Evolutionary conservation across 2,113 vertebrate genomes (phyloP).

Genomic region (Phodopus roborovskii): DNA sequence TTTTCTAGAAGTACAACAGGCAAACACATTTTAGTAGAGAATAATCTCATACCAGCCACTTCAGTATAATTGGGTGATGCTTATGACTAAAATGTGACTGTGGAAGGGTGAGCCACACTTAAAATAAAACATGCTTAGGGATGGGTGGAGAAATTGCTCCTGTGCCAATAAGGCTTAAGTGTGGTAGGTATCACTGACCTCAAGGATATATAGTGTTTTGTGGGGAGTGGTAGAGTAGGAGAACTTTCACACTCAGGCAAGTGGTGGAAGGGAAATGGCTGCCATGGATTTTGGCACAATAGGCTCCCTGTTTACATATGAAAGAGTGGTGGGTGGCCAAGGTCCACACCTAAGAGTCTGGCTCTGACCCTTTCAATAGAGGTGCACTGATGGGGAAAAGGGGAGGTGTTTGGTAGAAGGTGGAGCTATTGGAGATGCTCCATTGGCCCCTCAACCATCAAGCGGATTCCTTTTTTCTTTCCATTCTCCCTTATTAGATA

Average conservation of each 20-base stretch:
- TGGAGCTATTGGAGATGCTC: not conserved
- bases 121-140: not conserved
- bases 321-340: not conserved
- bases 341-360: not conserved
- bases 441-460: not conserved
- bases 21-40: slow-evolving; percentile 30
- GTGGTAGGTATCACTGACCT: not conserved
- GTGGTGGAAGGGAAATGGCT: not conserved
- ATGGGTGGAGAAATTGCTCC: not conserved
- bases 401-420: not conserved
- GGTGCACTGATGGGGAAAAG: not conserved
- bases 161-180: not conserved
- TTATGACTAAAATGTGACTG: not conserved
- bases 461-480: not conserved
- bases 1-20: not conserved
- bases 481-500: not conserved
- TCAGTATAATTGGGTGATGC: not conserved
- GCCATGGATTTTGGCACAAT: not conserved
- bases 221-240: not conserved
- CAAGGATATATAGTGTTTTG: not conserved
- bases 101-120: not conserved
- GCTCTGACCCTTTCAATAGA: not conserved
- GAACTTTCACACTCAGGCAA: not conserved
- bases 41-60: not conserved
- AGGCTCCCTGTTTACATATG: not conserved